Conservation (phyloP, 2,888 invertebrate species). For the Euplexia lucipara region DNA sequence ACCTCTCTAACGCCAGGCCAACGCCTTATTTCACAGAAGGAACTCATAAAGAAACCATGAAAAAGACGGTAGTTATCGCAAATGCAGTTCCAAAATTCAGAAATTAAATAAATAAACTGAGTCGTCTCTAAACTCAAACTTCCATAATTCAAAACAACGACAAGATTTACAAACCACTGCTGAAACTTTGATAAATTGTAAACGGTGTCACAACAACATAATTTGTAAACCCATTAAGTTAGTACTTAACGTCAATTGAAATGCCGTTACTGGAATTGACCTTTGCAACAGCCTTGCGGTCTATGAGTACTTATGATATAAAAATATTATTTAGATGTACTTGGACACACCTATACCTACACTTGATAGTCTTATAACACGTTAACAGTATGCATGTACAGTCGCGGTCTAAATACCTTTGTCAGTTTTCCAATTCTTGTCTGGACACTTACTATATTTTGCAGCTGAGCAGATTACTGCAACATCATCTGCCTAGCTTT, state of each 20-base stretch:
- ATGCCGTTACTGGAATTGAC: slow-evolving; percentile 34
- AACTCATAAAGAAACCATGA: background rate
- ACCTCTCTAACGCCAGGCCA: no score
- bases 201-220: slow-evolving; percentile 24
- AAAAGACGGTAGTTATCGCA: no score
- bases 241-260: slow-evolving; percentile 36
- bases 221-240: slow-evolving; percentile 33
- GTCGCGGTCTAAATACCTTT: no score
- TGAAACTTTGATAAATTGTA: slow-evolving; percentile 8
- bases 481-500: no score
- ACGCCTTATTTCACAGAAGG: no score
- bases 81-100: no score
- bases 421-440: no score
- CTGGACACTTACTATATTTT: no score
- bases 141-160: background rate
- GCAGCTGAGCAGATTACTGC: no score
- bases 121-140: no score
- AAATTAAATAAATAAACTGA: no score
- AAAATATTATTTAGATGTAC: slow-evolving; percentile 34
- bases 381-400: background rate
- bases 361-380: slow-evolving; percentile 13
- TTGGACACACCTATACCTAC: slow-evolving; percentile 30
- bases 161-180: background rate
- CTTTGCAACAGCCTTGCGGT: slow-evolving; percentile 37
- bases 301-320: slow-evolving; percentile 27